Conservation (phyloP, 2,113 vertebrate genomes). For the Bolborhynchus lineola region DNA sequence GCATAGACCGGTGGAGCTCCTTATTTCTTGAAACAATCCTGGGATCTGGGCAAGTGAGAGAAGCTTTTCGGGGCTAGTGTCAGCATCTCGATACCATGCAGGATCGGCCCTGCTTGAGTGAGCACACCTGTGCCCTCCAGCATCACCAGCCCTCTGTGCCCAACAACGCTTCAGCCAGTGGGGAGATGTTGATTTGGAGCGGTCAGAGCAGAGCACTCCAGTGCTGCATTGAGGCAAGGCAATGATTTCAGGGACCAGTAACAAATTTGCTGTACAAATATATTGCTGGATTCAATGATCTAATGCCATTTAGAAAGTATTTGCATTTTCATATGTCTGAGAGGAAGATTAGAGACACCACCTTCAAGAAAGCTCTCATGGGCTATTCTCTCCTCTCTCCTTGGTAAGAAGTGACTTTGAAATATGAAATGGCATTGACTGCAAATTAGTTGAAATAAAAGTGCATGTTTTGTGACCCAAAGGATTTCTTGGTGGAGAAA, state of each 20-base stretch:
- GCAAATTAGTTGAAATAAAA: neutral
- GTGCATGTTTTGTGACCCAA: rapidly evolving
- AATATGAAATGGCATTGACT: neutral
- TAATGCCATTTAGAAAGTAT: neutral
- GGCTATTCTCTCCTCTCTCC: neutral
- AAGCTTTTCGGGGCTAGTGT: neutral
- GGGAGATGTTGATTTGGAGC: neutral
- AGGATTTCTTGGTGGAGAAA: neutral
- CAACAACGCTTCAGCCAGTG: rapidly evolving
- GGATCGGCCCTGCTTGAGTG: neutral
- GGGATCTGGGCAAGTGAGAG: neutral
- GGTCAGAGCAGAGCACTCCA: neutral
- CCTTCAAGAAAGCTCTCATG: neutral
- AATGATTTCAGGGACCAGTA: neutral
- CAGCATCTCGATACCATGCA: neutral
- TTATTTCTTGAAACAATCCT: neutral
- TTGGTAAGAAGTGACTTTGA: neutral
- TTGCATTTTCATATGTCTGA: neutral
- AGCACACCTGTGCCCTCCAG: neutral
- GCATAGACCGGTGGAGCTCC: neutral
- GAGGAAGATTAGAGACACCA: neutral
- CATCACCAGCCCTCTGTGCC: rapidly evolving
- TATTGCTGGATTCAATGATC: neutral
- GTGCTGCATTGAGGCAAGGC: neutral
- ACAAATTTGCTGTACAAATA: neutral